Percentiles rank a stretch among this genome's conserved stretches.
Conservation (phyloP, 1,140 invertebrate species). For the Rhopalosiphum padi region DNA sequence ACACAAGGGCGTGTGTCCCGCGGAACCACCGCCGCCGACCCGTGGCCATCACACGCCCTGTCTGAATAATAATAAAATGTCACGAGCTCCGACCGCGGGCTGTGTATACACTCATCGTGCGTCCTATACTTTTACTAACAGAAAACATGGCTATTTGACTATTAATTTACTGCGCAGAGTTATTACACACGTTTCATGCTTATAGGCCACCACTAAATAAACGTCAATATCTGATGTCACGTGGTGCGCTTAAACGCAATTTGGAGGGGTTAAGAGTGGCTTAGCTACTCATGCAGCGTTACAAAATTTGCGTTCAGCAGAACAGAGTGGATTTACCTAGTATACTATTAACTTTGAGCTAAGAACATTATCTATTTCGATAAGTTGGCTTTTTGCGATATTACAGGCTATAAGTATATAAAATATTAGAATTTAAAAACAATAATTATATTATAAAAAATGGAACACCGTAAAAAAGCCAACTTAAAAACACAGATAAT, state of each 20-base stretch:
- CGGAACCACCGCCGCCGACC: conserved; percentile 32
- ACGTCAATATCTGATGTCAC: not conserved
- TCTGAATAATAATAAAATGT: conserved; percentile 13
- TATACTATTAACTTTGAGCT: no score
- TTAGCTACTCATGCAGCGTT: not conserved
- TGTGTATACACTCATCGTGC: not conserved
- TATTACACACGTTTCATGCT: not conserved
- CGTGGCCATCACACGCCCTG: conserved; percentile 49
- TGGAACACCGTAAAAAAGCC: no score
- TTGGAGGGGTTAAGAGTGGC: not conserved
- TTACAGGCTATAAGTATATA: no score
- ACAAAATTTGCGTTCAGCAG: not conserved
- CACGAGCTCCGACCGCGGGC: not conserved
- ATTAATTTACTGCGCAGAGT: not conserved
- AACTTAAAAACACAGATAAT: no score
- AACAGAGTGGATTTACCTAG: no score
- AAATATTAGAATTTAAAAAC: no score
- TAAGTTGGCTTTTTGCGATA: no score
- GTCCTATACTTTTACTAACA: not conserved
- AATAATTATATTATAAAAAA: no score
- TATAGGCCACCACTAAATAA: not conserved
- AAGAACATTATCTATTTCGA: no score
- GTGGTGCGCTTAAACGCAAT: not conserved
- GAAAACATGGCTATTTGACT: not conserved
- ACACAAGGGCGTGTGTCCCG: conserved; percentile 53